Evolutionary conservation across 1,140 invertebrate genomes (phyloP), one percentile per base, ranked within the genome.

Genomic region (Sycobia sp.): DNA sequence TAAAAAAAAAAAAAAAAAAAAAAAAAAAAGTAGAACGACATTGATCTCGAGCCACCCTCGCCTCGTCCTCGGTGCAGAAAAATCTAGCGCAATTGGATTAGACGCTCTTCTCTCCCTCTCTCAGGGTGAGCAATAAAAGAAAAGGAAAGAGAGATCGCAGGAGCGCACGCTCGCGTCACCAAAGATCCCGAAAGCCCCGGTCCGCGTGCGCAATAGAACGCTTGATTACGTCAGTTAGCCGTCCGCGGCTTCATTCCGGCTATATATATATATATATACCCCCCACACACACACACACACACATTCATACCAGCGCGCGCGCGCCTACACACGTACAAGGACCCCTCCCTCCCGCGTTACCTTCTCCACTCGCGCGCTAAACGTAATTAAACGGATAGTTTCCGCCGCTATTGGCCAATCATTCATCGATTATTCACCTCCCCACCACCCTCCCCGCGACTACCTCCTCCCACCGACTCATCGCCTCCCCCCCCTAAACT

Each of bases 301-400:
- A n/a, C n/a, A n/a, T n/a, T n/a, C 65, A 68, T 70, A 73, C 68
- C 67, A 72, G 67, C n/a, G n/a, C n/a, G n/a, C n/a, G 66, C 66
- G 66, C 55, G 38, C 32, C 56, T 58, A 47, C 41, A 44, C 61
- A 62, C 20, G 14, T 11, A 34, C 29, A 11, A 36, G 22, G 11
- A 23, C 64, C 44, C 20, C 55, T 13, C 14, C 20, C 49, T 18
- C n/a, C n/a, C n/a, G n/a, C n/a, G n/a, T n/a, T n/a, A n/a, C n/a
- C n/a, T n/a, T n/a, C n/a, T n/a, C 43, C 50, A 60, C 55, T 49
- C 67, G 62, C 67, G 69, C 73, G 74, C 73, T 76, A 76, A 74
- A 77, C 76, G 76, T 80, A 81, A 81, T 81, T 80, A 80, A 79
- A 80, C 76, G 78, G 76, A 79, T 77, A 76, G 74, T 78, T 79